A percentile compares a stretch with the other conserved stretches of the same genome.
Evolutionary conservation across 2,113 vertebrate species (phyloP).

Genomic region (Malurus cyaneus): DNA sequence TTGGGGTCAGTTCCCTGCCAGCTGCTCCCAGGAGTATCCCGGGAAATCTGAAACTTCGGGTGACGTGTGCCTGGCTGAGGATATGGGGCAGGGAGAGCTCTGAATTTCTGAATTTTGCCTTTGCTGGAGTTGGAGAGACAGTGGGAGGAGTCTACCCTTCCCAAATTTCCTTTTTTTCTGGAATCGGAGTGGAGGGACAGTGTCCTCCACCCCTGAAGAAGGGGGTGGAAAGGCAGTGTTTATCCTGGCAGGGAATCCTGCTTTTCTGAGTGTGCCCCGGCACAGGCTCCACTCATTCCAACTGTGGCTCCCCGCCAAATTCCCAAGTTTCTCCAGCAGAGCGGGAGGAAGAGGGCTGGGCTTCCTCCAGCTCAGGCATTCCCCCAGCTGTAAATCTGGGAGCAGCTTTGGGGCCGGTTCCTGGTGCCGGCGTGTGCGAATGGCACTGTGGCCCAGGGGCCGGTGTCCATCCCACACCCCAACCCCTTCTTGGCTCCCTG

Average conservation of each 20-base stretch:
- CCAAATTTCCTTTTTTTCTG: neutral
- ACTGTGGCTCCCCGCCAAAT: conserved; percentile 49
- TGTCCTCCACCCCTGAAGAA: neutral
- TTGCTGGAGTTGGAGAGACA: no score
- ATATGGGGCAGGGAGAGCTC: no score
- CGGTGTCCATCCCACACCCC: no score
- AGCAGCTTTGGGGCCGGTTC: neutral
- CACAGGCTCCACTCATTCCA: conserved; percentile 59
- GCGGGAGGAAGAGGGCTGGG: conserved; percentile 58
- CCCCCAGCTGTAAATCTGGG: neutral
- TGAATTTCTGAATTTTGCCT: no score
- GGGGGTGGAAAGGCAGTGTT: conserved; percentile 51
- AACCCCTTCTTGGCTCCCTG: no score
- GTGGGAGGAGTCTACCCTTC: neutral
- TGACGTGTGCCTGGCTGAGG: neutral
- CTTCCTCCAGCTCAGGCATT: conserved; percentile 24
- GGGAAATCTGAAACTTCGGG: neutral
- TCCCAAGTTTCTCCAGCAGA: conserved; percentile 35
- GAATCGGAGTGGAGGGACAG: neutral
- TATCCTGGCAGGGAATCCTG: conserved; percentile 50
- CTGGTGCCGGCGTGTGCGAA: accelerated
- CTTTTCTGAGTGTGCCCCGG: neutral
- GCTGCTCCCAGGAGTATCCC: neutral
- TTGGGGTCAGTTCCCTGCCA: neutral
- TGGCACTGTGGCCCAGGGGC: neutral